Evolutionary conservation across 2,888 invertebrate species (phyloP), one percentile per base, ranked within the genome.

Genomic region (Drosophila kanekoi): DNA sequence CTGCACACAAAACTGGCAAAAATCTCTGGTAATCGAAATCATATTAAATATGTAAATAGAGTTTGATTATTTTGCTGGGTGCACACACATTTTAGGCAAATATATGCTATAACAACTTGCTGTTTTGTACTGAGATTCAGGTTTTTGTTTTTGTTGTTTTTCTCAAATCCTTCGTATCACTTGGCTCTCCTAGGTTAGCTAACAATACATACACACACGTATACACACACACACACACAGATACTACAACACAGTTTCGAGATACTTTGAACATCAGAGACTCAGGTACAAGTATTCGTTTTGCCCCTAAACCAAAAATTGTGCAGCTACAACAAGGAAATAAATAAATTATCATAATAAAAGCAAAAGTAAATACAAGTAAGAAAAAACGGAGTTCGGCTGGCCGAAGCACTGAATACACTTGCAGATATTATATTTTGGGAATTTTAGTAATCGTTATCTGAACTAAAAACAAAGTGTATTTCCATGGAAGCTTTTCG

Each of bases 61-160:
- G 14, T 51, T 37, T 11, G 44, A 43, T 18, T 28, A 14, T 44
- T 16, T 37, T 37, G 2, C 14, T 44, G 16, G 43, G 37, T 57
- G 40, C 18, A 32, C 56, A 38, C 18, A 33, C 14, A 33, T 53
- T 53, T 41, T 59, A 47, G 45, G 11, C 28, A 23, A 16, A 48
- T 49, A 37, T 62, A 62, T 56, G 44, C 35, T 62, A 20, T 79
- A 70, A 79, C 59, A 77, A 75, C 60, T 63, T 62, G 59, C 58
- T 65, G 54, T 16, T 83, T 86, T 86, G 85, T 86, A 86, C 85
- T 86, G 88, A 89, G 78, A 72, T 80, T 87, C 85, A 88, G 84
- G 81, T 77, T 74, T 28, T 28, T 23, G 6, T 23, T 6, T 28
- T n/a, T n/a, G n/a, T n/a, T n/a, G n/a, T n/a, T 23, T 2, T 28